Percentiles rank a stretch among this genome's conserved stretches.
Evolutionary conservation across 2,888 invertebrate species (phyloP).

Genomic region (Yponomeuta evonymella): DNA sequence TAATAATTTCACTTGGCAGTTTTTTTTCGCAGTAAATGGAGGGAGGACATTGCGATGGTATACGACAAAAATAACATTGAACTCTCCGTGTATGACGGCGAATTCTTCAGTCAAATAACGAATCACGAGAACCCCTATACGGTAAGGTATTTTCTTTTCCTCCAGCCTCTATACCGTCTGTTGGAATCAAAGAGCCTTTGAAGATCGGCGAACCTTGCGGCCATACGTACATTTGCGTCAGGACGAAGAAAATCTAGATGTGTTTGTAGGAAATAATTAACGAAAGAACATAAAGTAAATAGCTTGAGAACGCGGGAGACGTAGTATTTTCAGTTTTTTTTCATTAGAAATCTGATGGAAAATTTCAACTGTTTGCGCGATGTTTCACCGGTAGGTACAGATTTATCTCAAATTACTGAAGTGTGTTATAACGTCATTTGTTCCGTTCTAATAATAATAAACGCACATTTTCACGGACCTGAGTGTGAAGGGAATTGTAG

Average conservation of each 20-base stretch:
- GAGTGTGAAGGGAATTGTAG: too few relatives aligned
- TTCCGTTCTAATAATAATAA: too few relatives aligned
- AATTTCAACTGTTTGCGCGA: too few relatives aligned
- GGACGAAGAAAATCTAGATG: background rate
- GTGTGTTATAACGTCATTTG: too few relatives aligned
- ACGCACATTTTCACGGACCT: too few relatives aligned
- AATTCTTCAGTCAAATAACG: constrained; percentile 51
- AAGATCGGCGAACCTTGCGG: background rate
- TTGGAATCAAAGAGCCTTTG: background rate
- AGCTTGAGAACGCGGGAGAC: too few relatives aligned
- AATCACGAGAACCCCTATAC: constrained; percentile 53
- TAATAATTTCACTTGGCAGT: constrained; percentile 15
- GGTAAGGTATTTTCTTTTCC: constrained; percentile 30
- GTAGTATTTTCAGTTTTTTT: background rate
- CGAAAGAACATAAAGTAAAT: constrained; percentile 14
- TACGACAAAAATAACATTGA: constrained; percentile 52
- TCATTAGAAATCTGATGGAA: background rate
- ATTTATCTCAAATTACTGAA: too few relatives aligned
- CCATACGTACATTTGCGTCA: background rate
- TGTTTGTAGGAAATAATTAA: background rate
- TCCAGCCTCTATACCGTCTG: background rate
- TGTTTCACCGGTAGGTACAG: too few relatives aligned
- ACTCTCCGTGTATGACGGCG: constrained; percentile 56
- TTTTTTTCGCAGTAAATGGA: constrained; percentile 48
- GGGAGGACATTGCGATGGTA: constrained; percentile 25